Base-by-base conservation (phyloP, 2,888 invertebrate genomes). In the Epirrhoe tristata region DNA sequence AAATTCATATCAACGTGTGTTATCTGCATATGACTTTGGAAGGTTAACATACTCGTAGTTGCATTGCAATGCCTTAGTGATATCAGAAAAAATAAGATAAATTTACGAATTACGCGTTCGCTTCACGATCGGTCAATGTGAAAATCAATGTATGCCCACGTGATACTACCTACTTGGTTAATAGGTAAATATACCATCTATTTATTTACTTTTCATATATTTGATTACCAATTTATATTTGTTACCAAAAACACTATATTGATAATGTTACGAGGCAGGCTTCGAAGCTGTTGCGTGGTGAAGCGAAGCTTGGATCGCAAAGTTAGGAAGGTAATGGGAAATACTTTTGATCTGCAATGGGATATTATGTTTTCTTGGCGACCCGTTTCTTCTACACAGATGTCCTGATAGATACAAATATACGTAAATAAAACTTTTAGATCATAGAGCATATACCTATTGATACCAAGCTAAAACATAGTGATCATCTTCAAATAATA, bases 1-100 rank as follows among this genome's bases (percentile, higher is more conserved):
- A 81, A 79, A 76, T 81, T 69, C n/a, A 74, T 66, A 78, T 82
- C 81, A 83, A 84, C 80, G 81, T 83, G 78, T 43, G 75, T 71
- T 69, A 68, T 74, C 74, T 75, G 68, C 64, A 72, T 74, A 60
- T 54, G 53, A 63, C 63, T 79, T 77, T 73, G 57, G 77, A 82
- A 84, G 81, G 80, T 83, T 79, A 63, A 59, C 58, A 36, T n/a
- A n/a, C n/a, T n/a, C n/a, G n/a, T n/a, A n/a, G n/a, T 6, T 64
- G 62, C n/a, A n/a, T 67, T 66, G 65, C 63, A 70, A 32, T 60
- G 51, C 39, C 12, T 43, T 14, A 24, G 39, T 55, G 55, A 50
- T 55, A 62, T 36, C 34, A 50, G 8, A 53, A 52, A 39, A 58
- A 14, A 6, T 71, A 69, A 67, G 31, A 36, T 32, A 46, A 57